These are phyloP conservation scores for Salvelinus alpinus DNA, from an alignment of 2,113 vertebrate genomes.

Conservation along the genomic window DNA sequence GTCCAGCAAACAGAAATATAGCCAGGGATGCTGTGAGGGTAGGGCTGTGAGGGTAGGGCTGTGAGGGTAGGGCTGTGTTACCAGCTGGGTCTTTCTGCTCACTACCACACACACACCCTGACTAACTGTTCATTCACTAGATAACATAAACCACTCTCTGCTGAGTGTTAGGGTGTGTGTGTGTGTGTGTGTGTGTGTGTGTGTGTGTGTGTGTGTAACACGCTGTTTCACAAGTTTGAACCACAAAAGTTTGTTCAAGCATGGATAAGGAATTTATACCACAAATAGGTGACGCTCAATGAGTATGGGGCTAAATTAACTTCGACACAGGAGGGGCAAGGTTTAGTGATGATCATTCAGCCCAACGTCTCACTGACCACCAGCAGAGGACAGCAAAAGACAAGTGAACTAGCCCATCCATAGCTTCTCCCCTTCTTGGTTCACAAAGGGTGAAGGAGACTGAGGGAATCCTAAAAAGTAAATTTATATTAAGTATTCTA, in stretches of 20 bases:
- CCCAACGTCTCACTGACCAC: constrained; percentile 3
- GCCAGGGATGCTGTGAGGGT: background rate
- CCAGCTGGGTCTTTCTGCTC: constrained; percentile 2
- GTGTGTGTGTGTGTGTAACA: background rate
- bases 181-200: background rate
- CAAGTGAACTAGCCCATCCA: background rate
- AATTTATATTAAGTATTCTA: no score
- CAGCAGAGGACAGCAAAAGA: constrained; percentile 64
- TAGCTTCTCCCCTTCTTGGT: no score
- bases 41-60: no score
- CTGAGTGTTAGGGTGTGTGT: background rate
- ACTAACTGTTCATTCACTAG: constrained; percentile 54
- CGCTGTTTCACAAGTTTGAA: background rate
- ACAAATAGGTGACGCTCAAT: background rate
- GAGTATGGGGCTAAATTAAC: background rate
- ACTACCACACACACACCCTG: constrained; percentile 35
- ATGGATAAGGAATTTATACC: background rate
- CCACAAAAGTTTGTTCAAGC: background rate
- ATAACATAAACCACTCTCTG: constrained; percentile 12
- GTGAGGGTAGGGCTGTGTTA: no score
- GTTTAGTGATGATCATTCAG: background rate
- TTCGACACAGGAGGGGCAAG: background rate
- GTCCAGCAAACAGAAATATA: constrained; percentile 43
- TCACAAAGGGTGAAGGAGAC: no score
- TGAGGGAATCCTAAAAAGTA: no score